Evolutionary conservation across 2,113 vertebrate genomes (phyloP), one percentile per base, ranked within the genome.

Genomic region (Triplophysa tibetana): DNA sequence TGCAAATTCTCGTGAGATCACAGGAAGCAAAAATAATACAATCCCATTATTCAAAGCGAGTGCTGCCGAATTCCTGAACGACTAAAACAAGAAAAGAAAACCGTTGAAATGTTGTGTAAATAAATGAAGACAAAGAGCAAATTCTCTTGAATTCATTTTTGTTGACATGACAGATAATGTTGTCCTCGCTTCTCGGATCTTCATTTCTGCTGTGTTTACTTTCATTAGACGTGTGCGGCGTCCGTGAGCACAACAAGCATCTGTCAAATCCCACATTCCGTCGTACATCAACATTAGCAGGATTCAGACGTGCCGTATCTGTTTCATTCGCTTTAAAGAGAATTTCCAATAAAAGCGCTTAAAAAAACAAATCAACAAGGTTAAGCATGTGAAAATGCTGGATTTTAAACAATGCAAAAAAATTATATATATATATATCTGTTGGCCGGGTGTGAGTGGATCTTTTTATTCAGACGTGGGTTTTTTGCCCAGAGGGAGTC

Each of bases 251-350:
- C 60, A 16, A 41, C 48, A 52, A 19, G 56, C 78, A 62, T 79
- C 58, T 79, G 78, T 80, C 45, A 24, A 45, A 50, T 13, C 67
- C 60, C 45, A 26, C 43, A 11, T n/a, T 60, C 54, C 13, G 1
- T 45, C 58, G 70, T 63, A 72, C 11, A 80, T 73, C 69, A 80
- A 23, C 60, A 73, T 80, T 65, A 80, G 16, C 68, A 64, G 60
- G 50, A 65, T 73, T 80, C 54, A 58, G n/a, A 58, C 19, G n/a
- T n/a, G 54, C n/a, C 8, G 8, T 58, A 9, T 58, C 54, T 8
- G 54, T 21, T 65, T 73, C n/a, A n/a, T 73, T 60, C 38, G 11
- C 8, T 60, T 61, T 56, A 74, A 74, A 61, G 21, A 61, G 19
- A 73, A 38, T 24, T 60, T 61, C 13, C 11, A 38, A 33, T 33